phyloP scores from a whole-genome alignment of 1,140 invertebrate genomes.

The Pomacea maculata region DNA sequence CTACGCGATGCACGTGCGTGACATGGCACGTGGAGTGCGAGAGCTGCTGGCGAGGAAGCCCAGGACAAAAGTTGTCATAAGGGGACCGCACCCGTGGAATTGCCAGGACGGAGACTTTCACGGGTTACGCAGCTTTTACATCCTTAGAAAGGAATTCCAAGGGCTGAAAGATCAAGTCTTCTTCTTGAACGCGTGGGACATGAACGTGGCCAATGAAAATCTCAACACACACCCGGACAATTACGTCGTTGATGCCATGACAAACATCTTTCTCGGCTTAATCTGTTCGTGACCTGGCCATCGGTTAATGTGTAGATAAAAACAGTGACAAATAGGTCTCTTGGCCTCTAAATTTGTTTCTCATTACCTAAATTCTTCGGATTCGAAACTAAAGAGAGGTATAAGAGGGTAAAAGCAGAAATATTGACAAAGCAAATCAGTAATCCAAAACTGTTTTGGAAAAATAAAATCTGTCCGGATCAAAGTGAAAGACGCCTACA shows the following conservation, averaged over 20 bases:
- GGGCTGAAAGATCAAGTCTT: neutral
- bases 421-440: too few species aligned
- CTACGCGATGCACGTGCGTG: neutral
- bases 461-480: too few species aligned
- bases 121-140: neutral
- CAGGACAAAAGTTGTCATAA: neutral
- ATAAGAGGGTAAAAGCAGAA: too few species aligned
- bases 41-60: neutral
- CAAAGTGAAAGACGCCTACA: too few species aligned
- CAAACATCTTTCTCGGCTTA: neutral
- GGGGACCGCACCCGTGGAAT: conserved; percentile 8
- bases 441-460: too few species aligned
- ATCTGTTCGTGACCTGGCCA: neutral
- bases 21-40: neutral
- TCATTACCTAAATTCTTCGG: too few species aligned
- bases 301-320: too few species aligned
- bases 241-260: neutral
- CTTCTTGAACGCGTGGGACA: conserved; percentile 8
- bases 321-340: too few species aligned
- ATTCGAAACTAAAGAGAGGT: too few species aligned
- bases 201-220: conserved; percentile 16
- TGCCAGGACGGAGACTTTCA: neutral
- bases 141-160: neutral
- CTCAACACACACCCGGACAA: neutral
- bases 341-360: too few species aligned